These are phyloP conservation scores for Epizoanthus rinbou DNA, from an alignment of 92 coral and sea anemone species.

Conservation along the genomic window DNA sequence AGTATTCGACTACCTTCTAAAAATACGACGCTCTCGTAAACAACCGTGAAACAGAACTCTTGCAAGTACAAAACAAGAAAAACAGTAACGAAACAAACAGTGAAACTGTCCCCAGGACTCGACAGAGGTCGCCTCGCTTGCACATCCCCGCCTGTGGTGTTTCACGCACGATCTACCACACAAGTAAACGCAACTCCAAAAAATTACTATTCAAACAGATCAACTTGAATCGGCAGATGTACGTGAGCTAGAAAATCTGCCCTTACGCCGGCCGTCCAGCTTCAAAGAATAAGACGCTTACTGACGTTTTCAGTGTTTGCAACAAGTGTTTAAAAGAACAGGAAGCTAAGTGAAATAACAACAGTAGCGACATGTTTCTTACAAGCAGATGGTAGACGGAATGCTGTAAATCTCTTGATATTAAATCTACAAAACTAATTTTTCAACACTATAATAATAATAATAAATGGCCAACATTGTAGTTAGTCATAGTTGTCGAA, in stretches of 20 bases:
- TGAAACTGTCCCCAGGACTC: too few relatives aligned
- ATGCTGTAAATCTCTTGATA: background rate
- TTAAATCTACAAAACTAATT: background rate
- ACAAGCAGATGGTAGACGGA: conserved; percentile 10
- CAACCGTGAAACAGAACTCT: too few relatives aligned
- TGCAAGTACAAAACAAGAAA: too few relatives aligned
- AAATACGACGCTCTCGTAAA: too few relatives aligned
- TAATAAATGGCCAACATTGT: background rate
- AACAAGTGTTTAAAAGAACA: background rate
- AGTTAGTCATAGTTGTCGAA: background rate
- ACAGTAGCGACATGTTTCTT: background rate
- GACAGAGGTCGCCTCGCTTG: too few relatives aligned
- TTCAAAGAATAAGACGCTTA: background rate
- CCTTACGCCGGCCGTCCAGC: background rate
- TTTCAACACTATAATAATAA: background rate
- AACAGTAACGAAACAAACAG: too few relatives aligned
- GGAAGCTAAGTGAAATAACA: background rate
- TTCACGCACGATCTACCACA: background rate
- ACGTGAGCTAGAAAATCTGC: background rate
- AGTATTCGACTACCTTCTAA: too few relatives aligned
- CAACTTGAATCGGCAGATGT: background rate
- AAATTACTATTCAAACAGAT: background rate
- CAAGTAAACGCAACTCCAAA: background rate
- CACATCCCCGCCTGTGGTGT: background rate
- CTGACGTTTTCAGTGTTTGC: background rate